Base-by-base conservation (phyloP, 1,140 invertebrate species). In the Yoshiicerus persimilis region DNA sequence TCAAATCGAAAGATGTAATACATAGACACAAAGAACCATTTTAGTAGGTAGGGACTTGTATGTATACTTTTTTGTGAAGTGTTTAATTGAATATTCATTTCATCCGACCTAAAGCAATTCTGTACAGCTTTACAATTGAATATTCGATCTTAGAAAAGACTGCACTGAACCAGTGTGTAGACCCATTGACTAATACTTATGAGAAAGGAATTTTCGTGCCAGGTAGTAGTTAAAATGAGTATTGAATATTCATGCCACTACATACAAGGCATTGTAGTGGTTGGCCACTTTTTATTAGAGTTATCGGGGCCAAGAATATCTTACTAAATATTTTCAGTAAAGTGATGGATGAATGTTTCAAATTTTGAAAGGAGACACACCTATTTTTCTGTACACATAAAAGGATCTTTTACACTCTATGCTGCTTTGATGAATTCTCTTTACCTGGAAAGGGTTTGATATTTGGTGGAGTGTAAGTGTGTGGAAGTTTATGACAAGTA, bases 81-180 rank as follows among this genome's bases (percentile, higher is more conserved):
- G 75, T n/a, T 36, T 34, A 70, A 80, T 80, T 80, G 75, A 80
- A 80, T 80, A 80, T 80, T 80, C 75, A 80, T 80, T 80, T 36
- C 75, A n/a, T 80, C 34, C 30, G 13, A 80, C 32, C n/a, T 36
- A 38, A 80, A 80, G 34, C 30, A 80, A 80, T 80, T 80, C 27
- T 77, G 11, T 77, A 36, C 70, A 36, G 16, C 34, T 77, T 36
- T n/a, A 38, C 5, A 80, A n/a, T 4, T 38, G 16, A 36, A 80
- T n/a, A 34, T 36, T 70, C 9, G 25, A 23, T 64, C n/a, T 25
- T 8, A 25, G 25, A 27, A 64, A 23, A 64, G 25, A 3, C 62
- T 70, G 16, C 9, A 30, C 25, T 70, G 66, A 70, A 70, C 30
- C 25, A 27, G 66, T 8, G 30, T 70, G 25, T 56, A 56, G 47